Conservation (phyloP, 2,797 vertebrate genomes). For the Poecile montanus region DNA sequence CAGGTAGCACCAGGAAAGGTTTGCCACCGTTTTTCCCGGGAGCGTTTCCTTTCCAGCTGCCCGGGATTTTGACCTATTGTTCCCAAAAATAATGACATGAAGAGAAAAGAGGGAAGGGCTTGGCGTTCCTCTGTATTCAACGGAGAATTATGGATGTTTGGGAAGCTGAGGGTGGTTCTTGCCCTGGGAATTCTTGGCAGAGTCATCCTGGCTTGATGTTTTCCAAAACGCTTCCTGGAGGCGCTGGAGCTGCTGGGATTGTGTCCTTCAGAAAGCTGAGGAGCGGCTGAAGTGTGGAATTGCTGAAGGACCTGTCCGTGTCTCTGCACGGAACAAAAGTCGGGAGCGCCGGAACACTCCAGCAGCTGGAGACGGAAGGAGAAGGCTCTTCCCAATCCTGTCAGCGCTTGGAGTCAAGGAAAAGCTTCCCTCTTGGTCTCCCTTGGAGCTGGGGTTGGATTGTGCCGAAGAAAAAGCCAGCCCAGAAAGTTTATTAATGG, state of each 20-base stretch:
- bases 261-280: background rate
- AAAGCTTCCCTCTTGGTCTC: background rate
- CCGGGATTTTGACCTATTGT: background rate
- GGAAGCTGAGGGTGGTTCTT: background rate
- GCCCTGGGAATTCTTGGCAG: background rate
- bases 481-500: background rate
- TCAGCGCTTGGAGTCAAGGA: background rate
- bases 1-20: background rate
- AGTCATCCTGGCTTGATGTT: background rate
- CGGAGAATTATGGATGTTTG: background rate
- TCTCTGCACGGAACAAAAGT: background rate
- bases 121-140: background rate
- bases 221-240: background rate
- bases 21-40: accelerated
- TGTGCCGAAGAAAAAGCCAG: background rate
- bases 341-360: background rate
- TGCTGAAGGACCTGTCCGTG: background rate
- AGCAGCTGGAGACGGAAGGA: background rate
- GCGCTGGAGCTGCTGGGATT: background rate
- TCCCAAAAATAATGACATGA: background rate
- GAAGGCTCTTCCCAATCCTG: constrained; percentile 15
- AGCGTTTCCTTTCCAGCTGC: background rate
- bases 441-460: accelerated
- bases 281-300: background rate
- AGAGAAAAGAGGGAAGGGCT: background rate